Evolutionary conservation across 2,797 vertebrate genomes (phyloP).

Genomic region (Okamejei kenojei): DNA sequence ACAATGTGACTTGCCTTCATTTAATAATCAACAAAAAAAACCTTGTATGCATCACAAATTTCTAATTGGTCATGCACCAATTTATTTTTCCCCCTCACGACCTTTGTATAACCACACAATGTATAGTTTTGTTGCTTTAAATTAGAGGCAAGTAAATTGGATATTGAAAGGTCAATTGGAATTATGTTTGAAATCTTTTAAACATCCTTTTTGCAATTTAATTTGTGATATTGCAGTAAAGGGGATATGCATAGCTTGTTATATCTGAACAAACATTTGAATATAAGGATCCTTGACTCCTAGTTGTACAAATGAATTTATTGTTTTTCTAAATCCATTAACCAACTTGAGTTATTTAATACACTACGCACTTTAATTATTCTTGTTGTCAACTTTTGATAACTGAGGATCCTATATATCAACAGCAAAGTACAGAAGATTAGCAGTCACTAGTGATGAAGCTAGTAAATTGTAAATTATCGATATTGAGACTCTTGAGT

Average conservation of each 20-base stretch:
- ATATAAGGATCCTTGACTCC: not conserved
- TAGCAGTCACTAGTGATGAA: not conserved
- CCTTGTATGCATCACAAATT: not conserved
- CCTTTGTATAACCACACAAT: not conserved
- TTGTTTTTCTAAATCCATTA: not conserved
- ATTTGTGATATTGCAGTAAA: not conserved
- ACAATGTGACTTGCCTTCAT: slow-evolving; percentile 1
- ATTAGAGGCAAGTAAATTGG: no score
- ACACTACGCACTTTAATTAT: slow-evolving; percentile 2
- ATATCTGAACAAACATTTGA: not conserved
- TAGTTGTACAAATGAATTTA: not conserved
- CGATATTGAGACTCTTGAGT: not conserved
- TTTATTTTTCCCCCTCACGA: not conserved
- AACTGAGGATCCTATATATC: not conserved
- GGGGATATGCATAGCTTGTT: not conserved
- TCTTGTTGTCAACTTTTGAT: not conserved
- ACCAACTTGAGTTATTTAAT: not conserved
- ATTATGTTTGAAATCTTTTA: not conserved
- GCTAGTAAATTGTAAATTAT: not conserved
- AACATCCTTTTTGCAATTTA: not conserved
- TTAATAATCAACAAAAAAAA: not conserved
- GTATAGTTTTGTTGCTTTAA: not conserved
- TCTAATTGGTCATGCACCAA: not conserved
- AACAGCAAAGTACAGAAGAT: not conserved
- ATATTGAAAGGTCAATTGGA: not conserved